Percentiles rank a stretch among this genome's conserved stretches.
Evolutionary conservation across 2,113 vertebrate genomes (phyloP).

Genomic region (Hydropotes inermis): DNA sequence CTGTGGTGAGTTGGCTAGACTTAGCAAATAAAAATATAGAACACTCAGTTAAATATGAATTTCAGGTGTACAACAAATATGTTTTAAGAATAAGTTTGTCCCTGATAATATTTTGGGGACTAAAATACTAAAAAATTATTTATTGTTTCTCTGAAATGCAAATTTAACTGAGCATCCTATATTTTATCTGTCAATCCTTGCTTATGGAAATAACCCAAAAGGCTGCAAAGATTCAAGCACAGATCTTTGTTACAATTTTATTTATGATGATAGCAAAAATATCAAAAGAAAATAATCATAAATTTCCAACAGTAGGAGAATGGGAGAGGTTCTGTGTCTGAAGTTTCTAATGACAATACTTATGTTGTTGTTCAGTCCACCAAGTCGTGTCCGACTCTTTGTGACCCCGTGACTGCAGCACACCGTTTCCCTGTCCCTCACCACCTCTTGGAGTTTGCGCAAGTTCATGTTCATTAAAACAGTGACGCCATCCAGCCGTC

Average conservation of each 20-base stretch:
- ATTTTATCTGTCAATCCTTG: neutral
- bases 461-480: neutral
- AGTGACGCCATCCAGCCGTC: neutral
- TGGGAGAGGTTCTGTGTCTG: neutral
- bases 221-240: neutral
- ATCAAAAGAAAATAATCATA: neutral
- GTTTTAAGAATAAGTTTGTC: neutral
- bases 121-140: neutral
- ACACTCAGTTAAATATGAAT: neutral
- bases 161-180: neutral
- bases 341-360: neutral
- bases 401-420: neutral
- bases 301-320: neutral
- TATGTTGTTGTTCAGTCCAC: neutral
- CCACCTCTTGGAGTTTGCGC: fast-evolving
- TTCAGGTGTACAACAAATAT: neutral
- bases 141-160: constrained; percentile 29
- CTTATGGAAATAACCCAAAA: constrained; percentile 32
- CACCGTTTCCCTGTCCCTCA: neutral
- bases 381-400: neutral
- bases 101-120: neutral
- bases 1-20: neutral
- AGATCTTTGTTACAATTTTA: constrained; percentile 1
- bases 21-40: constrained; percentile 3
- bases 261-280: constrained; percentile 32